Base-by-base conservation (phyloP, 2,888 invertebrate genomes). In the Leucophenga montana region DNA sequence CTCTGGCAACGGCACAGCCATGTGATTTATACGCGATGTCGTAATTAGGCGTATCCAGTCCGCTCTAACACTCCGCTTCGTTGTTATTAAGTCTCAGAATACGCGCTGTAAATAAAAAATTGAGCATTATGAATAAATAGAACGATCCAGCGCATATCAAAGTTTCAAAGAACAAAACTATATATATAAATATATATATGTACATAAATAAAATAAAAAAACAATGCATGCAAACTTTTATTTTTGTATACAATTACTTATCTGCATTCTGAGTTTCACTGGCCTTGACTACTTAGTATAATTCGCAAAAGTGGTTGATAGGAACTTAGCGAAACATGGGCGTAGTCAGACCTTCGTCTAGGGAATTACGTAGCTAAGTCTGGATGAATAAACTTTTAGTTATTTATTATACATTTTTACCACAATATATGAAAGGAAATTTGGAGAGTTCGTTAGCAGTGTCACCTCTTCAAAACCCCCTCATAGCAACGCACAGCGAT, bases 21-120 rank as follows among this genome's bases (percentile, higher is more conserved):
- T 53, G 13, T 50, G 48, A 53, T 27, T 14, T 18, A 64, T 64
- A 13, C 8, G 44, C 64, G 46, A 48, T 14, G 16, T 66, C 44
- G 54, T 66, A 22, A 56, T 56, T 53, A n/a, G 33, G 50, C 48
- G 13, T 33, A 27, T 2, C 11, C 27, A 20, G 6, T 56, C 56
- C 13, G 11, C 50, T 39, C 66, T 33, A 22, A 62, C 66, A 72
- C 75, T 53, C 20, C 4, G 73, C 78, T 72, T 71, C 56, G 16
- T 56, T 65, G 68, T 75, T 76, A 66, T 74, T 73, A 53, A 53
- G 70, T 33, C 67, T 66, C 71, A 74, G 39, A 76, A 72, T 79
- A 79, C 75, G 82, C 79, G 80, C 84, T 84, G 77, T 66, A 81
- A 84, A 84, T 77, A 84, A 64, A 71, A 82, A 71, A 80, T 78